Conservation (phyloP, 1,140 invertebrate genomes). For the roundworm (Caenorhabditis elegans) region WBcel235 BX284605.5:11923501-11924000, state of each 20-base stretch:
- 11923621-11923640: too few species aligned
- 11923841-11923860: background rate
- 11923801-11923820: constrained; percentile 17
- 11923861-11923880: background rate
- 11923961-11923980: constrained; percentile 8
- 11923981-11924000: background rate
- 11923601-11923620: too few species aligned
- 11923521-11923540: too few species aligned
- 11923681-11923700: too few species aligned
- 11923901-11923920: constrained; percentile 16
- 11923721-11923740: too few species aligned
- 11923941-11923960: background rate
- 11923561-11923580: too few species aligned
- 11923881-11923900: background rate
- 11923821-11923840: background rate
- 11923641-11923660: too few species aligned
- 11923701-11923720: too few species aligned
- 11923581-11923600: too few species aligned
- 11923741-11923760: constrained; percentile 7
- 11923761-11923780: background rate
- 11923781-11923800: constrained; percentile 5
- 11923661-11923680: too few species aligned
- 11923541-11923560: too few species aligned
- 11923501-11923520: too few species aligned
- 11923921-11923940: constrained; percentile 7